Conservation (phyloP, 1,140 invertebrate genomes). For the Ephestia elutella region DNA sequence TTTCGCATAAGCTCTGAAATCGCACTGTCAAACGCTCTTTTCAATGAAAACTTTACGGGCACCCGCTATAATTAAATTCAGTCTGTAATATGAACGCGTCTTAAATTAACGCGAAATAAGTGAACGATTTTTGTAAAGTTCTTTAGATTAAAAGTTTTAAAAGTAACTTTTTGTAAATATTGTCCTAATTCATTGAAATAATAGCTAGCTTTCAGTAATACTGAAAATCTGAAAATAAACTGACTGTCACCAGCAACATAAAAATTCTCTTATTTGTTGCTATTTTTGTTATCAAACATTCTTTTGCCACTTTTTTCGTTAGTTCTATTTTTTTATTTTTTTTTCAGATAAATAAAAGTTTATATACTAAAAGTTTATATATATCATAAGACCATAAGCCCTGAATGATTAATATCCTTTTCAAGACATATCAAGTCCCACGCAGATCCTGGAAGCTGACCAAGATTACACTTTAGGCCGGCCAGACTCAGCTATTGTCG, state of each 20-base stretch:
- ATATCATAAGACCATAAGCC: not conserved
- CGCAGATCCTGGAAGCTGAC: not conserved
- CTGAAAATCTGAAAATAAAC: no score
- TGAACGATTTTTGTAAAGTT: not conserved
- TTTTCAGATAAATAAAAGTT: not conserved
- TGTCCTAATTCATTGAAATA: no score
- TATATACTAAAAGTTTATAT: no score
- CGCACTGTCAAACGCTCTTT: conserved; percentile 70
- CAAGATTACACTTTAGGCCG: not conserved
- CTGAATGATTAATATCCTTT: not conserved
- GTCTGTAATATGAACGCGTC: conserved; percentile 36
- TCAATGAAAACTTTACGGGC: conserved; percentile 38
- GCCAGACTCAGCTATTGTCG: not conserved
- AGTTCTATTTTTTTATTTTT: no score
- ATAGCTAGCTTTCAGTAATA: no score
- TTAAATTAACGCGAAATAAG: conserved; percentile 3
- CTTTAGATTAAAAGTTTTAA: no score
- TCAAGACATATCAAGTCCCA: not conserved
- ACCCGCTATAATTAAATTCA: conserved; percentile 61
- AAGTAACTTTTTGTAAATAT: no score
- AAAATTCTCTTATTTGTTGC: no score
- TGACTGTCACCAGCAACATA: no score
- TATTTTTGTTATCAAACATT: no score
- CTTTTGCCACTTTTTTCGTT: no score
- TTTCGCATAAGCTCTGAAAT: conserved; percentile 69